A percentile compares a stretch with the other conserved stretches of the same genome.
Evolutionary conservation across 37 sponge, comb jelly and placozoan species (phyloP).

Genomic region (Beroe ovata): DNA sequence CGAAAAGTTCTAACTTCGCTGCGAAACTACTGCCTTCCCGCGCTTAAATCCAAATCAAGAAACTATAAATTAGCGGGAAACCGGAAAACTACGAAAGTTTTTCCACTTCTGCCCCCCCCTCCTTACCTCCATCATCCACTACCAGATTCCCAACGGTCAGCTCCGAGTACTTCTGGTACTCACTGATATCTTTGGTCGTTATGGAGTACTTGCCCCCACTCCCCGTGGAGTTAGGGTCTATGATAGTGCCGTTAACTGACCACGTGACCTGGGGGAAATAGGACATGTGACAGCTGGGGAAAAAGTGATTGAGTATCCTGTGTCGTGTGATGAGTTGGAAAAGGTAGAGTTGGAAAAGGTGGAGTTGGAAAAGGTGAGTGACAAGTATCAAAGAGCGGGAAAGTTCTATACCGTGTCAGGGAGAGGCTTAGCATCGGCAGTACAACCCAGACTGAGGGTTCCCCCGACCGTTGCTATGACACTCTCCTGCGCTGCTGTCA

Average conservation of each 20-base stretch:
- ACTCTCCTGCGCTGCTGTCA: not conserved
- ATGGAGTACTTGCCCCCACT: not conserved
- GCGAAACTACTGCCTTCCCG: too few relatives aligned
- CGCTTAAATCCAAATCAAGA: too few relatives aligned
- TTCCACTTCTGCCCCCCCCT: too few relatives aligned
- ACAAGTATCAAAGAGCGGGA: not conserved
- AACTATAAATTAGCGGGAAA: too few relatives aligned
- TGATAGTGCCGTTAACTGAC: conserved; percentile 2
- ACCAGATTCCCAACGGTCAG: not conserved
- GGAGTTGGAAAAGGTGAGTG: not conserved
- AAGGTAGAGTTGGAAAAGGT: not conserved
- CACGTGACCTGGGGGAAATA: conserved; percentile 4
- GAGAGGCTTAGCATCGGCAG: conserved; percentile 41
- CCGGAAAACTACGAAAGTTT: too few relatives aligned
- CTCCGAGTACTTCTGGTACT: conserved; percentile 32
- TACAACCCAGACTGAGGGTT: conserved; percentile 10
- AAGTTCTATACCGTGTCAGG: not conserved
- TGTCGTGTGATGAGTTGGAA: not conserved
- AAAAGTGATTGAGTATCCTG: not conserved
- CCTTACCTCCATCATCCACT: conserved; percentile 19
- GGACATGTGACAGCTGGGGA: too few relatives aligned
- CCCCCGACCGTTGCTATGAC: conserved; percentile 3
- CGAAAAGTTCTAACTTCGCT: too few relatives aligned
- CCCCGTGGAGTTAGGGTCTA: too few relatives aligned
- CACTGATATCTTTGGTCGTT: not conserved